Percentiles rank a stretch among this genome's conserved stretches.
phyloP scores from a whole-genome alignment of 2,797 vertebrate species.

The Neosalanx taihuensis region DNA sequence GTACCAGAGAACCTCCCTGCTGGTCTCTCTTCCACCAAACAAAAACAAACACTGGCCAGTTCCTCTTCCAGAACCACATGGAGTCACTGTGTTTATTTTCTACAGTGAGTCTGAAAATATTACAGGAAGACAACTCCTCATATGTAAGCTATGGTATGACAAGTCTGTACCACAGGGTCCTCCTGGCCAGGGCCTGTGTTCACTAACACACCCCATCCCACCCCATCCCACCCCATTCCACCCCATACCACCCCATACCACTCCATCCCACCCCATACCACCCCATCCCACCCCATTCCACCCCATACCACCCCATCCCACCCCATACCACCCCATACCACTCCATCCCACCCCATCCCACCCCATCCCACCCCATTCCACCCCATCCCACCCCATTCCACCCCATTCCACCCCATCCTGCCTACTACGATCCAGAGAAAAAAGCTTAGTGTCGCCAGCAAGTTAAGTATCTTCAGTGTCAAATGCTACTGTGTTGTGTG shows the following conservation, averaged over 20 bases:
- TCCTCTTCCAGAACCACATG: constrained; percentile 55
- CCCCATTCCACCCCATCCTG: background rate
- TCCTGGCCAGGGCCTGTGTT: constrained; percentile 21
- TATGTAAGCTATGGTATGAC: constrained; percentile 40
- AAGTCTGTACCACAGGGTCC: constrained; percentile 7
- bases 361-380: too few species aligned
- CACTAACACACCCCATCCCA: background rate
- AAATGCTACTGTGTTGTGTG: too few species aligned
- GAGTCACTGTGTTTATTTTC: constrained; percentile 59
- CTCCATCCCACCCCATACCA: background rate
- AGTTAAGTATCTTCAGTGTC: too few species aligned
- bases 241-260: background rate
- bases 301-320: background rate
- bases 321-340: too few species aligned
- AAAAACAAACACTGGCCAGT: constrained; percentile 54
- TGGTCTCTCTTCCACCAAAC: constrained; percentile 25
- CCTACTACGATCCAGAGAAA: too few species aligned
- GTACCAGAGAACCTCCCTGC: constrained; percentile 12
- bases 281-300: background rate
- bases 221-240: constrained; percentile 1
- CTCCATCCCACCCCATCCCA: background rate
- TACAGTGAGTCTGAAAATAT: constrained; percentile 51
- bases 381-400: too few species aligned
- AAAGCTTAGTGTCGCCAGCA: too few species aligned
- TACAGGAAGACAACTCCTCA: constrained; percentile 47